Evolutionary conservation across 2,888 invertebrate genomes (phyloP).

Genomic region (Omphaloscelis lunosa): DNA sequence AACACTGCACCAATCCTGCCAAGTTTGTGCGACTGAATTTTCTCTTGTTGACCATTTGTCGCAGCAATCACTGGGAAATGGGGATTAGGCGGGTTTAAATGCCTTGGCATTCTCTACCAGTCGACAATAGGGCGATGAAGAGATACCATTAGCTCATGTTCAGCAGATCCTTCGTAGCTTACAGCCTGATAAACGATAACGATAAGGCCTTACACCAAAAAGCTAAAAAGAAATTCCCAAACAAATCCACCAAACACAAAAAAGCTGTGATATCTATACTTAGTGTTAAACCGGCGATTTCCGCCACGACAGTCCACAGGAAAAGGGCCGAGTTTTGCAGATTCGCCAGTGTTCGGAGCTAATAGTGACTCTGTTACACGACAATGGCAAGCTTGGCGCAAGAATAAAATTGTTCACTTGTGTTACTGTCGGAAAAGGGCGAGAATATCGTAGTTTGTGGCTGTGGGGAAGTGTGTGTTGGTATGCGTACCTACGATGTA

Average conservation of each 20-base stretch:
- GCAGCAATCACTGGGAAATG: neutral
- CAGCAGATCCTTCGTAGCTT: slow-evolving; percentile 18
- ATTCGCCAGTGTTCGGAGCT: slow-evolving; percentile 23
- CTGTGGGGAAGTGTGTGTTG: no score
- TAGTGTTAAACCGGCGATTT: slow-evolving; percentile 23
- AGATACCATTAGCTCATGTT: slow-evolving; percentile 1
- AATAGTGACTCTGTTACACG: slow-evolving; percentile 23
- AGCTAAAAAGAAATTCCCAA: slow-evolving; percentile 12
- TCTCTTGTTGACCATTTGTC: neutral
- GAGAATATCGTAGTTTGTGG: slow-evolving; percentile 6
- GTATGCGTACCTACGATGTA: neutral
- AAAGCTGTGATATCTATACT: slow-evolving; percentile 4
- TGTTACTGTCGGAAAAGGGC: slow-evolving; percentile 4
- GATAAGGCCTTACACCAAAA: slow-evolving; percentile 20
- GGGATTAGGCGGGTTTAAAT: no score
- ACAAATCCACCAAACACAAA: neutral
- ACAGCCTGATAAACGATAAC: slow-evolving; percentile 8
- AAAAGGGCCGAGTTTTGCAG: slow-evolving; percentile 29
- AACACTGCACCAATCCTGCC: no score
- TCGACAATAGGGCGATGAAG: neutral
- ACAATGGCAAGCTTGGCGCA: slow-evolving; percentile 31
- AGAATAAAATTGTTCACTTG: slow-evolving; percentile 15
- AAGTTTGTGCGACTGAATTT: neutral
- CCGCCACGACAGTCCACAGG: slow-evolving; percentile 29
- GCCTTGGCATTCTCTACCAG: neutral